Base-by-base conservation (phyloP, 2,113 vertebrate genomes). In the Philantomba maxwellii region DNA sequence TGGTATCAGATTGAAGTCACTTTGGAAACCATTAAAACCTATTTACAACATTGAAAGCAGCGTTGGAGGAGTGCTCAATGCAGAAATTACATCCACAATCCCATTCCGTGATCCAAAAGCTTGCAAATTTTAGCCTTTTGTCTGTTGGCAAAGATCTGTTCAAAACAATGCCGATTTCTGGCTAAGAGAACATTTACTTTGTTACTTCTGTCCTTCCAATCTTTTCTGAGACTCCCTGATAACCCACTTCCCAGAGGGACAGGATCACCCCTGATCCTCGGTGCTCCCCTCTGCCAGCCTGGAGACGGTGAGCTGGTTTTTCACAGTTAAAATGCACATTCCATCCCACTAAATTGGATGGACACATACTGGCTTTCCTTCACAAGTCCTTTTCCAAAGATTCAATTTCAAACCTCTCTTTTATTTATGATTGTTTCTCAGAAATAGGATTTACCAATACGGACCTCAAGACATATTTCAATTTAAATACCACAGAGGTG, bases 371-470 rank as follows among this genome's bases (percentile, higher is more conserved):
- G 11, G 73, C 80, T 95, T 95, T 93, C 87, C 87, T 95, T 14
- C 93, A 58, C 30, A 89, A 89, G 28, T 84, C 57, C 51, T 96
- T 81, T 95, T 58, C 57, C 86, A 80, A 95, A 96, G 89, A 95
- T 90, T 95, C 95, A 87, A 70, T 95, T 93, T 92, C 96, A 94
- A 81, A 96, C 80, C 77, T 87, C 66, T 92, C 49, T 94, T 95
- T 94, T 96, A 93, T 92, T 96, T 97, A 96, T 96, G 89, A 70
- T 89, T 47, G 60, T 84, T 97, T 96, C 95, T 97, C 87, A 90
- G 92, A 95, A 97, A 92, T 10, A 39, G 43, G 87, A 97, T 95
- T 96, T 93, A 97, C 66, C 83, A 87, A 94, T 30, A 58, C 6
- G 70, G 92, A 94, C 85, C 87, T 92, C 47, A 26, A 93, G 93